These are phyloP conservation scores for Glandiceps talaboti DNA, from an alignment of 53 echinoderm and acorn worm species.

Conservation along the genomic window DNA sequence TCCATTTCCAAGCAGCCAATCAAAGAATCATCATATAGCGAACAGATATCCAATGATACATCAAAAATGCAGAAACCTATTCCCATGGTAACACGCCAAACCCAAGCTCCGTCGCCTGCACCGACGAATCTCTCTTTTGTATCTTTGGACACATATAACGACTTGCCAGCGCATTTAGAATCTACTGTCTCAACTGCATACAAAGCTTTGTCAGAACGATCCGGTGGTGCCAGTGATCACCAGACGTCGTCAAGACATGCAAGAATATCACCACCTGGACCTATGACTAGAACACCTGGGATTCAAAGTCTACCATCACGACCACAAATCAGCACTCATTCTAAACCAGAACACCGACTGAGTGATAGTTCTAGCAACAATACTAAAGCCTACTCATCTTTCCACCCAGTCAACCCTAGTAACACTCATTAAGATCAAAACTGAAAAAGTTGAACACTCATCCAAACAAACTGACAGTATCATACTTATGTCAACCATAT, in stretches of 20 bases:
- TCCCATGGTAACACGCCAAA: slow-evolving; percentile 15
- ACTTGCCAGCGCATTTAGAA: slow-evolving; percentile 42
- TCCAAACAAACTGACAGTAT: too few species aligned
- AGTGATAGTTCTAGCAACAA: background rate
- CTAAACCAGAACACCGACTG: background rate
- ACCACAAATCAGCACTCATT: background rate
- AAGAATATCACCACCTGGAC: background rate
- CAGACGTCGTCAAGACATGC: background rate
- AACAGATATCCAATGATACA: background rate
- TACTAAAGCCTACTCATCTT: background rate
- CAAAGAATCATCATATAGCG: background rate
- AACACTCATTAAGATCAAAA: background rate
- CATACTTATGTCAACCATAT: too few species aligned
- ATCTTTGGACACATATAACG: slow-evolving; percentile 57
- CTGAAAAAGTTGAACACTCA: too few species aligned
- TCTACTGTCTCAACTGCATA: background rate
- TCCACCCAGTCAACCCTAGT: background rate
- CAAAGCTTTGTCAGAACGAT: background rate
- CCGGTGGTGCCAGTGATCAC: background rate
- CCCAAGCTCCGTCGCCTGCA: slow-evolving; percentile 21
- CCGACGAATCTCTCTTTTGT: slow-evolving; percentile 34
- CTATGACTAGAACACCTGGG: background rate
- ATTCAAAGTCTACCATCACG: background rate
- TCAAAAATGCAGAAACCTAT: slow-evolving; percentile 15
- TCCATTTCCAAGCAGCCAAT: background rate